A percentile compares a stretch with the other conserved stretches of the same genome.
These are phyloP conservation scores for Pitta sordida DNA, from an alignment of 2,113 vertebrate species.

Conservation along the genomic window DNA sequence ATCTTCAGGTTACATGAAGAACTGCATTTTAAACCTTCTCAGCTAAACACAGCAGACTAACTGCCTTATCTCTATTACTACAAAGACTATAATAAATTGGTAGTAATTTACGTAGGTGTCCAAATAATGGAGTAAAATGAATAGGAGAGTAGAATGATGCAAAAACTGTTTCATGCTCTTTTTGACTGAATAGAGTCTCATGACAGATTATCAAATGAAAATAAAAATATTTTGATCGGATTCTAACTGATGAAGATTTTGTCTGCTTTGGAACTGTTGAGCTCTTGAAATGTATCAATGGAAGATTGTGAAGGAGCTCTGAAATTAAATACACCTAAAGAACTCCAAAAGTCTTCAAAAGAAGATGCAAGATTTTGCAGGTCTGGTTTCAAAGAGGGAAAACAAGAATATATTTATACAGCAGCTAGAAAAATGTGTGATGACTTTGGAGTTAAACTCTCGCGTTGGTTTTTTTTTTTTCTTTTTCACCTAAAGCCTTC, in stretches of 20 bases:
- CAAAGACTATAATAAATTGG: not conserved
- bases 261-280: not conserved
- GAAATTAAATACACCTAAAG: not conserved
- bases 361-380: not conserved
- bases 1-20: not conserved
- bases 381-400: not conserved
- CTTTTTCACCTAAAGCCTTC: not conserved
- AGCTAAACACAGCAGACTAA: not conserved
- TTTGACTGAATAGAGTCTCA: not conserved
- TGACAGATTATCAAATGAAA: not conserved
- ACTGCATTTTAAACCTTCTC: not conserved
- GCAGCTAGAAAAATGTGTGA: not conserved
- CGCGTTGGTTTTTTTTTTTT: no score
- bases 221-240: conserved; percentile 23
- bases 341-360: not conserved
- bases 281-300: not conserved
- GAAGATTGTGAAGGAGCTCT: not conserved
- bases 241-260: not conserved
- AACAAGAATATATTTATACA: not conserved
- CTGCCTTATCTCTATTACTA: not conserved
- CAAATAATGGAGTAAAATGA: not conserved
- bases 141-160: not conserved
- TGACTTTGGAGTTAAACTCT: not conserved
- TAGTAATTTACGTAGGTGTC: not conserved
- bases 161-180: not conserved